Evolutionary conservation across 2,113 vertebrate species (phyloP).

Genomic region (Nicator chloris): DNA sequence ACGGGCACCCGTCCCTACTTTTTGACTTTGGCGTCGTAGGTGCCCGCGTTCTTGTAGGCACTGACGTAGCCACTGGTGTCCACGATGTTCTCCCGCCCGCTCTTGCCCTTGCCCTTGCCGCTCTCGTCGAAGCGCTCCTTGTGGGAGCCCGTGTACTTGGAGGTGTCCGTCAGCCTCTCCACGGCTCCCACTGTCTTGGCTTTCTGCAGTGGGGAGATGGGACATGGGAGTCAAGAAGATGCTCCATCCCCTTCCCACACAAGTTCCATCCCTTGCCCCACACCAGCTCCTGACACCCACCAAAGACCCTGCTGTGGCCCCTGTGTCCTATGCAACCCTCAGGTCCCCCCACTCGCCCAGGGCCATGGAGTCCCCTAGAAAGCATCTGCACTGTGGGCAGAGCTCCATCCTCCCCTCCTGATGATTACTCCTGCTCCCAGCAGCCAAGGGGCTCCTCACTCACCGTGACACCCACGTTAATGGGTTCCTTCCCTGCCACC

Average conservation of each 20-base stretch:
- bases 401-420: not conserved
- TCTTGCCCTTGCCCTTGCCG: slow-evolving; percentile 87
- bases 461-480: slow-evolving; percentile 88
- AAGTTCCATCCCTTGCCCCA: not conserved
- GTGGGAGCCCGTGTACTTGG: slow-evolving; percentile 93
- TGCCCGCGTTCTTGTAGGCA: slow-evolving; percentile 90
- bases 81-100: slow-evolving; percentile 87
- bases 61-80: slow-evolving; percentile 91
- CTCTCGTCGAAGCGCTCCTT: slow-evolving; percentile 90
- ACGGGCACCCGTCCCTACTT: slow-evolving; percentile 32
- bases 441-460: slow-evolving; percentile 5
- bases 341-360: not conserved
- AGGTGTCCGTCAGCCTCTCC: slow-evolving; percentile 89
- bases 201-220: slow-evolving; percentile 75
- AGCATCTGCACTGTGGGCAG: accelerated
- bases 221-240: not conserved
- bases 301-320: too few species aligned
- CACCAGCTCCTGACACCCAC: not conserved
- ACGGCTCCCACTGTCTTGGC: slow-evolving; percentile 81
- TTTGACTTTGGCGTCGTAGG: slow-evolving; percentile 87
- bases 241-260: not conserved
- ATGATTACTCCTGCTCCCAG: not conserved
- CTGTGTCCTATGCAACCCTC: accelerated
- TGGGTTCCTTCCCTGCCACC: slow-evolving; percentile 86
- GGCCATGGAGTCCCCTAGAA: accelerated